Evolutionary conservation across 2,113 vertebrate species (phyloP).

Genomic region (Salvelinus sp.): DNA sequence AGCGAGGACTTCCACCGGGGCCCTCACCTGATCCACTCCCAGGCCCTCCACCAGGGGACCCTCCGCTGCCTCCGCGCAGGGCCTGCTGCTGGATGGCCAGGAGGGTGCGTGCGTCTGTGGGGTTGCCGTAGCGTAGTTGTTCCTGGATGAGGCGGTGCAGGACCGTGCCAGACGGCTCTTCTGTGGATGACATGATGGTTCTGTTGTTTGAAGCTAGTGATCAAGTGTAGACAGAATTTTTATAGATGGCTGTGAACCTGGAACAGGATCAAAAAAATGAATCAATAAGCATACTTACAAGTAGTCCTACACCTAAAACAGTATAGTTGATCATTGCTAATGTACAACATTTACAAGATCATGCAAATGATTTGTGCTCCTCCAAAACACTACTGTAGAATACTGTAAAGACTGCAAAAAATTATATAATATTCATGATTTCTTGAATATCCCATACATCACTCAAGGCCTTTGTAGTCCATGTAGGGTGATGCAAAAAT

Average conservation of each 20-base stretch:
- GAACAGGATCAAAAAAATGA: slow-evolving; percentile 1
- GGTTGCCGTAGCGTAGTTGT: slow-evolving; percentile 95
- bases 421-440: no score
- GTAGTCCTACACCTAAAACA: no score
- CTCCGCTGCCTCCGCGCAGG: slow-evolving; percentile 75
- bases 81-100: slow-evolving; percentile 98
- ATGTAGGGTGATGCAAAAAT: no score
- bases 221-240: neutral
- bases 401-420: no score
- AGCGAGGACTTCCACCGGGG: slow-evolving; percentile 78
- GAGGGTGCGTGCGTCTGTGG: slow-evolving; percentile 92
- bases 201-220: slow-evolving; percentile 22
- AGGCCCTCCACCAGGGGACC: slow-evolving; percentile 51
- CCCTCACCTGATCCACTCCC: slow-evolving; percentile 63
- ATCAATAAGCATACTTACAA: neutral
- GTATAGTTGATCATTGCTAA: no score
- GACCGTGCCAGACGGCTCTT: slow-evolving; percentile 94
- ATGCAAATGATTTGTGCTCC: no score
- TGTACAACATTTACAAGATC: no score
- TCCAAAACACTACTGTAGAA: no score
- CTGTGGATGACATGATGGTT: slow-evolving; percentile 66
- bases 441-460: no score
- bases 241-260: slow-evolving; percentile 47
- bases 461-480: no score
- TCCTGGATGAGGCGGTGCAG: slow-evolving; percentile 98